Conservation (phyloP, 37 sponge, comb jelly and placozoan species). For the Spongia lamella region DNA sequence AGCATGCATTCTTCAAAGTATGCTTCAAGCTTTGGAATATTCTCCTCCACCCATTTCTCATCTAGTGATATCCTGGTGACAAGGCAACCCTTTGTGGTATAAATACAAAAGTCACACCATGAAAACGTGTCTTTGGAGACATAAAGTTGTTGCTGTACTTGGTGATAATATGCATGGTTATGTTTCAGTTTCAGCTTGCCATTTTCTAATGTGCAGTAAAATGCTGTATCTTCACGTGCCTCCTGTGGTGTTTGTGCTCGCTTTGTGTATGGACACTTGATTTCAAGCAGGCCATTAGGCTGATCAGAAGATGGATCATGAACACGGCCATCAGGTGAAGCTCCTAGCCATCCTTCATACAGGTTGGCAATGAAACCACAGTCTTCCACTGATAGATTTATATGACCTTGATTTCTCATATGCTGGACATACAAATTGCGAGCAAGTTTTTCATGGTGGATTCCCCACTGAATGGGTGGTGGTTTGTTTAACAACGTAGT, state of each 20-base stretch:
- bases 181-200: slow-evolving; percentile 12
- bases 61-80: slow-evolving; percentile 36
- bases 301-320: slow-evolving; percentile 1
- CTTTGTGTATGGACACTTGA: slow-evolving; percentile 57
- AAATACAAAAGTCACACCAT: slow-evolving; percentile 41
- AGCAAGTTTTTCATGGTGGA: slow-evolving; percentile 28
- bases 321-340: slow-evolving; percentile 39
- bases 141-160: slow-evolving; percentile 55
- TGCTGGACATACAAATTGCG: slow-evolving; percentile 10
- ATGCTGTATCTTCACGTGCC: slow-evolving; percentile 30
- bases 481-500: slow-evolving; percentile 6
- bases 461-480: slow-evolving; percentile 29
- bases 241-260: slow-evolving; percentile 27
- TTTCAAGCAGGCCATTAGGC: slow-evolving; percentile 32
- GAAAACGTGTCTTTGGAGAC: slow-evolving; percentile 13
- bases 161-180: slow-evolving; percentile 46
- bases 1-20: slow-evolving; percentile 39
- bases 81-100: slow-evolving; percentile 17
- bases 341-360: slow-evolving; percentile 15
- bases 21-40: slow-evolving; percentile 21
- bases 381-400: not conserved
- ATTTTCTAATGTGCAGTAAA: slow-evolving; percentile 28
- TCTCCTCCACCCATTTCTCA: slow-evolving; percentile 11
- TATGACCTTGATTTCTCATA: slow-evolving; percentile 4
- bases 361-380: slow-evolving; percentile 26